Conservation (phyloP, 23 tunicate species). For the Corella eumyota region DNA sequence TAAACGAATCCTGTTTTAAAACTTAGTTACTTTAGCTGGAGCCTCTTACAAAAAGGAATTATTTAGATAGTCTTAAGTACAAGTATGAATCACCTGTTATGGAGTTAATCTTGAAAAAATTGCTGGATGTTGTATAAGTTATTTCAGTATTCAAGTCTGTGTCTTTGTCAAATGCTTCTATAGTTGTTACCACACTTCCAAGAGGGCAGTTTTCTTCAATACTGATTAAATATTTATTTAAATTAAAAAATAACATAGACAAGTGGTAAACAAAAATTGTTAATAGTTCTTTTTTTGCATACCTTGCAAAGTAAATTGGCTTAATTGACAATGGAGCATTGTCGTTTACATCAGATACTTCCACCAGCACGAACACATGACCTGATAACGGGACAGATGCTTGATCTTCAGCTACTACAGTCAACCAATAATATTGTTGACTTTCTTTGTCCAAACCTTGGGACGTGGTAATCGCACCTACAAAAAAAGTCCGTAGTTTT, state of each 20-base stretch:
- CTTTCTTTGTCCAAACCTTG: constrained; percentile 37
- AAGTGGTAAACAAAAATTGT: neutral
- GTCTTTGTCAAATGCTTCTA: constrained; percentile 50
- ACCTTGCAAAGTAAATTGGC: constrained; percentile 35
- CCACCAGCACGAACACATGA: constrained; percentile 32
- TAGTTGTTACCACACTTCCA: constrained; percentile 30
- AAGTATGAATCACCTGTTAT: constrained; percentile 34
- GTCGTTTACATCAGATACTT: constrained; percentile 54
- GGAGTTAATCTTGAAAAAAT: constrained; percentile 14
- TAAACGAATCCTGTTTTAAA: too few relatives aligned
- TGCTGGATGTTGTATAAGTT: constrained; percentile 2
- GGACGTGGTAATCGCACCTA: constrained; percentile 27
- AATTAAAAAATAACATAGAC: neutral
- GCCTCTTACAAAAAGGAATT: too few relatives aligned
- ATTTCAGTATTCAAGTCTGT: constrained; percentile 34
- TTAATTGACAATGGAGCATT: constrained; percentile 25
- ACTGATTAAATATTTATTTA: neutral
- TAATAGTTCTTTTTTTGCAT: constrained; percentile 1
- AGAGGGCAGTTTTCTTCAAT: constrained; percentile 34
- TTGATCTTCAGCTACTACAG: constrained; percentile 26
- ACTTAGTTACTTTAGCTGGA: too few relatives aligned
- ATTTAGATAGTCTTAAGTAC: too few relatives aligned
- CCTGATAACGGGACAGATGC: constrained; percentile 31
- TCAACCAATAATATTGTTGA: constrained; percentile 46
- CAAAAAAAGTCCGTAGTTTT: neutral